phyloP scores from a whole-genome alignment of 2,797 vertebrate genomes.

The Brachyalestes nurse region DNA sequence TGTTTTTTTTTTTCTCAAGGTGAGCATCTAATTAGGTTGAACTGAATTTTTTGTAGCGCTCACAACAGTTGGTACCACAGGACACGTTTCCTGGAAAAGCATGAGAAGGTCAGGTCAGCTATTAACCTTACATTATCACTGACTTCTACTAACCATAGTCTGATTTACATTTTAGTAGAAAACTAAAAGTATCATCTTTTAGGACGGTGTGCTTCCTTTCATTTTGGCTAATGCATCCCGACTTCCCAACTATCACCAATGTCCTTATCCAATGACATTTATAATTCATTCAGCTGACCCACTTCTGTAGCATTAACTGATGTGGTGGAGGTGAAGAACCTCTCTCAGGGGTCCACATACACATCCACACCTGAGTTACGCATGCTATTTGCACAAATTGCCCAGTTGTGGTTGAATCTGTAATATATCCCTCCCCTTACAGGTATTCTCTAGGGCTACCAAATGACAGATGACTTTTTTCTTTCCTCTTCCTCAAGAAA shows the following conservation, averaged over 20 bases:
- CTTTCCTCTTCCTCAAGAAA: background rate
- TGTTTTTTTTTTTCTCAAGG: too few relatives aligned
- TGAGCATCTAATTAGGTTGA: background rate
- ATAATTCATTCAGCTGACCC: slow-evolving; percentile 66
- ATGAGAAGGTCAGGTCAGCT: background rate
- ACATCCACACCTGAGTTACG: slow-evolving; percentile 68
- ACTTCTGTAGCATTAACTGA: slow-evolving; percentile 61
- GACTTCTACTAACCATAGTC: background rate
- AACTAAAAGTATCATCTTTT: slow-evolving; percentile 3
- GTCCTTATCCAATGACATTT: slow-evolving; percentile 73
- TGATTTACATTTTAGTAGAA: background rate
- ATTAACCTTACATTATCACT: background rate
- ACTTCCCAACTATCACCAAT: slow-evolving; percentile 48
- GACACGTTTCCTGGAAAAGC: background rate
- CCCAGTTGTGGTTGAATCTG: slow-evolving; percentile 75
- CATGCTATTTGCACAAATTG: slow-evolving; percentile 77
- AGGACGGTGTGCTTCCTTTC: background rate
- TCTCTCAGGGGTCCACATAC: slow-evolving; percentile 57
- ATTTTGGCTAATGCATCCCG: background rate
- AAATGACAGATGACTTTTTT: slow-evolving; percentile 36
- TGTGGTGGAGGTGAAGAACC: slow-evolving; percentile 67
- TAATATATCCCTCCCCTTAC: slow-evolving; percentile 62
- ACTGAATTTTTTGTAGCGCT: background rate
- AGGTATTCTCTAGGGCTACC: slow-evolving; percentile 58
- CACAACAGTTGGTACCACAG: background rate